Base-by-base conservation (phyloP, 2,888 invertebrate species). In the Sycophila texana region DNA sequence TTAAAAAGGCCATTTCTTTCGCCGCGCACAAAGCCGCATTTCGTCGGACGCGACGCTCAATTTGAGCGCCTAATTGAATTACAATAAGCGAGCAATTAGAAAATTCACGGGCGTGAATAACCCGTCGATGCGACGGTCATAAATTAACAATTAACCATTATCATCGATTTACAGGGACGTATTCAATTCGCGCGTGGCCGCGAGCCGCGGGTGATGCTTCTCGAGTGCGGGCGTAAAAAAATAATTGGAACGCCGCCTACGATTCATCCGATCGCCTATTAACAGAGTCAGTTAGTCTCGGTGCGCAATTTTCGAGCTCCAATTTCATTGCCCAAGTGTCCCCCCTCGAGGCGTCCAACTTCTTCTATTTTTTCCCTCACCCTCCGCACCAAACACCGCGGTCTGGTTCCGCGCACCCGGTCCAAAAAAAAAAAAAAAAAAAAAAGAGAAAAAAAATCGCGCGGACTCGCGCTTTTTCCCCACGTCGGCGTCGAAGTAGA, bases 271-370 rank as follows among this genome's bases (percentile, higher is more conserved):
- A 22, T 74, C 57, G 66, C 1, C 67, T 18, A 55, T 67, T 60
- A 75, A 75, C 65, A 47, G 57, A 20, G 22, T 47, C 66, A 74
- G 66, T 74, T 74, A 66, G 55, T n/a, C 55, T 30, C 7, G 14
- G 20, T 13, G 57, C n/a, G 55, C 55, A 65, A 65, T 65, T 73
- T 39, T 20, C 76, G 47, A 68, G 61, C 57, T 76, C 63, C 63
- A 75, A 75, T 75, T 75, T 75, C 57, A 13, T 47, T 22, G 65
- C 49, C 49, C 65, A 49, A 65, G 55, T 20, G 53, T 5, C 10
- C 39, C 58, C 39, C 58, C 58, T 22, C 22, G 51, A 53, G 16
- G 4, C n/a, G 14, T 53, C 14, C 53, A n/a, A 4, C 53, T 53
- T 14, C n/a, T 5, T 53, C 2, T n/a, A 14, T n/a, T 53, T n/a